phyloP scores from a whole-genome alignment of 2,113 vertebrate genomes.

The Andinoacara biseriatus region DNA sequence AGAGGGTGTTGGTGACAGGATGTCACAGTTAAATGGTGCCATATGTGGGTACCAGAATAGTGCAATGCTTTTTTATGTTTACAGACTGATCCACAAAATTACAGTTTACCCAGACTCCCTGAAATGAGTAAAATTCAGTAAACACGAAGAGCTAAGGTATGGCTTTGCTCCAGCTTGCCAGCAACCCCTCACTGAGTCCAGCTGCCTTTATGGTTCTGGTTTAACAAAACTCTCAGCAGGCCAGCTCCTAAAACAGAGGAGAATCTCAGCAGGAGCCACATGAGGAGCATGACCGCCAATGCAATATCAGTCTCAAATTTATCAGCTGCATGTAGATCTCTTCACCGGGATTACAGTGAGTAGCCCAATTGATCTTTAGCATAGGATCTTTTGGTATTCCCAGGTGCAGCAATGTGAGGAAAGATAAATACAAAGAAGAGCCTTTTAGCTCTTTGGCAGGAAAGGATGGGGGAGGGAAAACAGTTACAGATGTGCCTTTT shows the following conservation, averaged over 20 bases:
- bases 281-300: conserved; percentile 34
- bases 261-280: conserved; percentile 23
- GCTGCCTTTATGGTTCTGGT: conserved; percentile 39
- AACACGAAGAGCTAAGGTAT: conserved; percentile 7
- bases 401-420: neutral
- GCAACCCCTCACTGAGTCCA: conserved; percentile 31
- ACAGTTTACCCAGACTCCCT: neutral
- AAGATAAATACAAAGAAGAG: neutral
- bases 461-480: too few relatives aligned
- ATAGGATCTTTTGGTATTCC: neutral
- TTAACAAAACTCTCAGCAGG: conserved; percentile 36
- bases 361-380: neutral
- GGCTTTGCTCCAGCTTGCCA: neutral
- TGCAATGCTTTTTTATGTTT: neutral
- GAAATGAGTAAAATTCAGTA: neutral
- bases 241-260: conserved; percentile 22
- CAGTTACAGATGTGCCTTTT: too few relatives aligned
- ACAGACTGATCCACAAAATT: neutral
- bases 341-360: neutral
- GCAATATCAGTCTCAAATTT: conserved; percentile 3
- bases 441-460: too few relatives aligned
- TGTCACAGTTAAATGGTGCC: neutral
- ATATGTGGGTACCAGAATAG: neutral
- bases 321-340: neutral
- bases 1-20: neutral